Evolutionary conservation across 2,113 vertebrate genomes (phyloP), one percentile per base, ranked within the genome.

Genomic region (Hirundichthys speculiger): DNA sequence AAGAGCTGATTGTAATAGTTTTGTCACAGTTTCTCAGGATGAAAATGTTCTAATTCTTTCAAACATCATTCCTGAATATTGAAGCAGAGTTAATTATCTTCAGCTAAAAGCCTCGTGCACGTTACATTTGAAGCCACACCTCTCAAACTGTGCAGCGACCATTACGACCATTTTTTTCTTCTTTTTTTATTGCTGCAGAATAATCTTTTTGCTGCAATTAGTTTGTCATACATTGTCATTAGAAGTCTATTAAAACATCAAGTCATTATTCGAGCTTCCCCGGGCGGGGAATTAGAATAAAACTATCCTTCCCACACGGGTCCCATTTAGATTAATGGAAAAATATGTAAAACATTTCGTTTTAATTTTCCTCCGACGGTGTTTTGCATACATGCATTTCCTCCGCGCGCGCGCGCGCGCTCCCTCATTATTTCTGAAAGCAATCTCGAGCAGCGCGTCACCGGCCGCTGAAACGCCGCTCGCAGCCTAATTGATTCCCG

Each of bases 311-410:
- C 86, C 94, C 92, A 88, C 93, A 89, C 89, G 93, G 92, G 92
- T 91, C 93, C 94, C 90, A 95, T 94, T 94, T 93, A 94, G 94
- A 96, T 95, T 94, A 96, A 96, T 96, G 94, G 92, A 94, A 95
- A 95, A 94, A 96, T 93, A 95, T 94, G 93, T 92, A 93, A 94
- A 93, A 88, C 90, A 88, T 94, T 93, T 92, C 90, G 85, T 94
- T 92, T 93, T 94, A 93, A 93, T 92, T 90, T 92, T 92, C 92
- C 92, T 62, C 86, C 84, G 92, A 92, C 91, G 67, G 90, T 91
- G 93, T 92, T 94, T 89, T 90, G 92, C 92, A 92, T 92, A 87
- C 90, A 86, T 73, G 83, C 83, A 83, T 90, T 88, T 88, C 77
- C 88, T 70, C 85, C 48, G 77, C 84, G 79, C 86, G 91, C 87